Percentiles rank a stretch among this genome's conserved stretches.
These are phyloP conservation scores for Brachyistius frenatus DNA, from an alignment of 2,113 vertebrate genomes.

Conservation along the genomic window DNA sequence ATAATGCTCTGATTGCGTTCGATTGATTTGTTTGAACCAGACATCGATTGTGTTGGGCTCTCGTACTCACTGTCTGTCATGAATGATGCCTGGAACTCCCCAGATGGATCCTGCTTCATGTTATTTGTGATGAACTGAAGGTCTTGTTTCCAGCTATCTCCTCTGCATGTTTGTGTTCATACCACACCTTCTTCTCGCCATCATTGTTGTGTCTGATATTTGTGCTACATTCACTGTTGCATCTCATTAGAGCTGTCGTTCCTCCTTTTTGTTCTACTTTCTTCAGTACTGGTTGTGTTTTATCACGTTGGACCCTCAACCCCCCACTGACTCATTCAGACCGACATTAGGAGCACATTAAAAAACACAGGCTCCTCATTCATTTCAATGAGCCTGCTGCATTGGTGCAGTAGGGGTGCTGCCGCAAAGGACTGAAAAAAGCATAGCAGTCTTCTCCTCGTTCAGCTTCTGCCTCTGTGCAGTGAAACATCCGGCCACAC, in stretches of 20 bases:
- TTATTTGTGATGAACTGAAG: slow-evolving; percentile 37
- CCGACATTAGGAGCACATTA: slow-evolving; percentile 15
- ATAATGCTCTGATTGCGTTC: slow-evolving; percentile 46
- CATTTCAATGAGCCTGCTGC: not conserved
- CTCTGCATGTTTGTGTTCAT: not conserved
- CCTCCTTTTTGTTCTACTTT: slow-evolving; percentile 27
- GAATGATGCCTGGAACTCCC: slow-evolving; percentile 34
- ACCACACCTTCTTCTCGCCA: not conserved
- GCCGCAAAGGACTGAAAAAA: slow-evolving; percentile 6
- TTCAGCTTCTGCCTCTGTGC: not conserved
- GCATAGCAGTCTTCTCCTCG: not conserved
- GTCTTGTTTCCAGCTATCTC: not conserved
- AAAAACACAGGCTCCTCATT: slow-evolving; percentile 36
- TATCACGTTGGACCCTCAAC: not conserved
- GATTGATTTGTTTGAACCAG: slow-evolving; percentile 56
- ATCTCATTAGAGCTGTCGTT: slow-evolving; percentile 22
- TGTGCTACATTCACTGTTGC: not conserved
- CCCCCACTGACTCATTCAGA: slow-evolving; percentile 3
- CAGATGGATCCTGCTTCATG: slow-evolving; percentile 1
- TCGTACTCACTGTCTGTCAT: slow-evolving; percentile 39
- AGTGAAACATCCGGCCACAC: not conserved
- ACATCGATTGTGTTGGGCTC: slow-evolving; percentile 57
- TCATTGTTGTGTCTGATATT: not conserved
- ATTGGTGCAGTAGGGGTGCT: not conserved
- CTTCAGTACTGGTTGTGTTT: slow-evolving; percentile 2